phyloP scores from a whole-genome alignment of 2,113 vertebrate species.

The Lonchura striata region DNA sequence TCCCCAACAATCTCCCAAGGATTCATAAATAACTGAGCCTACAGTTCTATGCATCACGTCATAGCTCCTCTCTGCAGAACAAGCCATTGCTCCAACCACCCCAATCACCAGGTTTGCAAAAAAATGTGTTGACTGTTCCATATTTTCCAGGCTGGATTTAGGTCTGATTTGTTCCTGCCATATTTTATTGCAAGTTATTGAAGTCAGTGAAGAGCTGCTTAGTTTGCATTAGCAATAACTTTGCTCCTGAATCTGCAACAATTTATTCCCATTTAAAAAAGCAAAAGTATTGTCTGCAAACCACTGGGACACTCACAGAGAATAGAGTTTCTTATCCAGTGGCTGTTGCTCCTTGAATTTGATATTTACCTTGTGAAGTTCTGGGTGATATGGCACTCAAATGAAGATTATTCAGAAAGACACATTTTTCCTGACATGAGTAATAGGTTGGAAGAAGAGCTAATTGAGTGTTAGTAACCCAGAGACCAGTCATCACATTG shows the following conservation, averaged over 20 bases:
- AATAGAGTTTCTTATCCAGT: neutral
- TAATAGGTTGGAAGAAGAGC: slow-evolving; percentile 1
- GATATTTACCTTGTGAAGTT: neutral
- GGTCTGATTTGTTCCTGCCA: neutral
- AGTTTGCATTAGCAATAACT: neutral
- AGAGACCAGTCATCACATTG: neutral
- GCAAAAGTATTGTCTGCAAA: neutral
- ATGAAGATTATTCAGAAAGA: slow-evolving; percentile 9
- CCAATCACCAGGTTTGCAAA: neutral
- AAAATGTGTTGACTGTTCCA: neutral
- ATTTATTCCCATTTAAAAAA: neutral
- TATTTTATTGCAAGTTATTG: neutral
- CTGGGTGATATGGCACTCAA: neutral
- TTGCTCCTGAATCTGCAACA: neutral
- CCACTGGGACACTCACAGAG: neutral
- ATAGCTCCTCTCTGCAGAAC: neutral
- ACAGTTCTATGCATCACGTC: neutral
- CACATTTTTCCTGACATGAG: neutral
- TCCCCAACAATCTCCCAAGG: neutral
- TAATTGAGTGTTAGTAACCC: neutral
- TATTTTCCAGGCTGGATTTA: neutral
- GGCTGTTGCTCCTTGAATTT: neutral
- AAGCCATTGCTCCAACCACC: neutral
- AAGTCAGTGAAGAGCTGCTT: neutral
- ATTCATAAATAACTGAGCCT: neutral